phyloP scores from a whole-genome alignment of 2,113 vertebrate species.

The Panthera uncia region DNA sequence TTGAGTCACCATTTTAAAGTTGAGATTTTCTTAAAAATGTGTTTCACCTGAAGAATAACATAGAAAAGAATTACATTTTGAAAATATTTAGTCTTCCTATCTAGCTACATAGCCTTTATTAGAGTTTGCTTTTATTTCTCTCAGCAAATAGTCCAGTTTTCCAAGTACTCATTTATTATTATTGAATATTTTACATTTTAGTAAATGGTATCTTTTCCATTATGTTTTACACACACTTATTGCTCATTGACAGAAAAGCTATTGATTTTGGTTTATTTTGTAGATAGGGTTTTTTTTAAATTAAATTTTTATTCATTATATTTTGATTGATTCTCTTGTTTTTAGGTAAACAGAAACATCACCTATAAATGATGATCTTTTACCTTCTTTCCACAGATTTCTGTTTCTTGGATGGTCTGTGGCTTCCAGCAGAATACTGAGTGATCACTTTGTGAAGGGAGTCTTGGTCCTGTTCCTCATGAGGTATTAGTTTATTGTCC shows the following conservation, averaged over 20 bases:
- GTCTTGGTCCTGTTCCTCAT: background rate
- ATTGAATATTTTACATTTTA: background rate
- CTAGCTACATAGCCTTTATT: background rate
- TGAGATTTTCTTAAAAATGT: background rate
- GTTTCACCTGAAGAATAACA: background rate
- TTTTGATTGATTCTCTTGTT: background rate
- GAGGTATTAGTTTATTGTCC: background rate
- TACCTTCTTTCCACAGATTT: background rate
- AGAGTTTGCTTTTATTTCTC: background rate
- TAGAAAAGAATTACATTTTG: background rate
- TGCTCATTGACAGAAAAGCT: background rate
- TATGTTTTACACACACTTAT: slow-evolving; percentile 11
- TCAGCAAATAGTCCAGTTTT: background rate
- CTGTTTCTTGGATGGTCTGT: background rate
- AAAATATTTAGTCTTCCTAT: slow-evolving; percentile 26
- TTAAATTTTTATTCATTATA: background rate
- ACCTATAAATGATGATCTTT: background rate
- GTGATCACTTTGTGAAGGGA: background rate
- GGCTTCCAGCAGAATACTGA: background rate
- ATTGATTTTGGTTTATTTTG: background rate
- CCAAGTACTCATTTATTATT: background rate
- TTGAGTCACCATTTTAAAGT: background rate
- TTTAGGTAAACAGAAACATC: background rate
- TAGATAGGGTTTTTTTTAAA: background rate
- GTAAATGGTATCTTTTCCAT: background rate